Evolutionary conservation across 2,888 invertebrate genomes (phyloP), one percentile per base, ranked within the genome.

Genomic region (Cyrtodaria siliqua): DNA sequence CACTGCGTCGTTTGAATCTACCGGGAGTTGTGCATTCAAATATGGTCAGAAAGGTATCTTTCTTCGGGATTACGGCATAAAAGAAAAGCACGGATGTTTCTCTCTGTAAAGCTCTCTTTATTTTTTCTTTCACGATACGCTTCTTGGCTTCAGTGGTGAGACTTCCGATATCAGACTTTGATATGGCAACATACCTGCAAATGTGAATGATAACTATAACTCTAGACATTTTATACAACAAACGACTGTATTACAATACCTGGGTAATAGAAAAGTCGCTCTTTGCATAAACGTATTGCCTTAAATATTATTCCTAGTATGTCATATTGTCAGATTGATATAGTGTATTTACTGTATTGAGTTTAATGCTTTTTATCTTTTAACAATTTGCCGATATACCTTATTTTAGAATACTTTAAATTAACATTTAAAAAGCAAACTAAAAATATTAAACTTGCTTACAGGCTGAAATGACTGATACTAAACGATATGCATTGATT

Each of bases 1-100:
- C 78, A 14, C 61, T 63, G 6, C 81, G 55, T 38, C 75, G 40
- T 27, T 71, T 60, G 62, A 78, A 78, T 42, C 72, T 55, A 1
- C 77, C 75, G 4, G 81, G 81, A 6, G 78, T 81, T 0, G 81
- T 81, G 55, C 78, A 78, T 50, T 81, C 81, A 24, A 78, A 60
- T 9, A 81, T 75, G 24, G 77, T 66, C 2, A 81, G 64, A 18
- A 75, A 69, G 16, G 62, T 40, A 26, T 75, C 64, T 61, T 75
- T 81, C 75, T 75, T 75, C 1, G 63, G 67, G 38, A 44, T 50
- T 1, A 68, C 49, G 3, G 81, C 81, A 40, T 68, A 78, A 52
- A 81, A 81, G 44, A 81, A 81, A 2, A 81, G 63, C 1, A 68
- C 75, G 9, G 81, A 81, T 0, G 78, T 81, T 40, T 81, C 81